These are phyloP conservation scores for Lathamus discolor DNA, from an alignment of 2,113 vertebrate genomes.

Conservation along the genomic window DNA sequence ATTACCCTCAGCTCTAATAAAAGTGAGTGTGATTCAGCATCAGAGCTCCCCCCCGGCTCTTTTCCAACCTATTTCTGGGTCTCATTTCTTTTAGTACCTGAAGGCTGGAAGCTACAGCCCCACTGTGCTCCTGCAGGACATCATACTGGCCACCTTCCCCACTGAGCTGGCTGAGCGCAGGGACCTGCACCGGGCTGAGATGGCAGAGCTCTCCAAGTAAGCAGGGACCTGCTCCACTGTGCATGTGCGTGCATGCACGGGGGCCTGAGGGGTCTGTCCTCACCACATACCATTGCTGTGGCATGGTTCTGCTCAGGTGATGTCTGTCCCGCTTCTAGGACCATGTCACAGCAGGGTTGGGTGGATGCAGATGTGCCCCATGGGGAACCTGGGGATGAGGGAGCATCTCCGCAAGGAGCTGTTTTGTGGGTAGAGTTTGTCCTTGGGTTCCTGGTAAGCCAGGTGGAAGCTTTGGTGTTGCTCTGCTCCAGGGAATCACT, in stretches of 20 bases:
- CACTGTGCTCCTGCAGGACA: conserved; percentile 81
- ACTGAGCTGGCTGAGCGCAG: conserved; percentile 81
- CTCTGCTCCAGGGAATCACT: background rate
- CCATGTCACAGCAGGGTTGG: background rate
- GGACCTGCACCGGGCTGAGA: conserved; percentile 81
- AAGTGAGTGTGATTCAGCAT: background rate
- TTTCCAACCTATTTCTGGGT: background rate
- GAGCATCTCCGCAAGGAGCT: background rate
- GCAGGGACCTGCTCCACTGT: background rate
- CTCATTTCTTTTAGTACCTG: conserved; percentile 78
- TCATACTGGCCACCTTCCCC: conserved; percentile 80
- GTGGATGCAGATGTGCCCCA: rapidly evolving
- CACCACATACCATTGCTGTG: background rate
- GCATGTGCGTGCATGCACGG: rapidly evolving
- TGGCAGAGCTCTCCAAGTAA: conserved; percentile 90
- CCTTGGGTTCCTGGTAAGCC: background rate
- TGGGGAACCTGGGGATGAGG: background rate
- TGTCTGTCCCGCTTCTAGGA: background rate
- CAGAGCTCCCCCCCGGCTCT: background rate
- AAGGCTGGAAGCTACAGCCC: conserved; percentile 84
- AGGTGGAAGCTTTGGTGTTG: background rate
- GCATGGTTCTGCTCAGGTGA: background rate
- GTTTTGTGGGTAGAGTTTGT: background rate
- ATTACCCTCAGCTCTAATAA: background rate
- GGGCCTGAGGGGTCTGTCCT: background rate